Base-by-base conservation (phyloP, 2,113 vertebrate species). In the Brachyistius frenatus region DNA sequence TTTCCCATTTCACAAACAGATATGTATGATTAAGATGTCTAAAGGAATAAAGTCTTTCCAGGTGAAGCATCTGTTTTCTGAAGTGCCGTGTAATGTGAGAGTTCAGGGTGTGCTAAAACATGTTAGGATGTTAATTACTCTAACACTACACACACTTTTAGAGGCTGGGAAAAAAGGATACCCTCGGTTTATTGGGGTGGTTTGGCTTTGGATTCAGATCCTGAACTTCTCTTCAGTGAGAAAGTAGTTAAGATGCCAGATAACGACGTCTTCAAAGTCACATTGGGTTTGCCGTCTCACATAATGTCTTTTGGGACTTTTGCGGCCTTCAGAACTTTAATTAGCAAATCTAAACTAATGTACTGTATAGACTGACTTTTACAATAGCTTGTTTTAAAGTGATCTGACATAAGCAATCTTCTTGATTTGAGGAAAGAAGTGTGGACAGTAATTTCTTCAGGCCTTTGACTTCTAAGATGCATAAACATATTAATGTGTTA, bases 11-110 rank as follows among this genome's bases (percentile, higher is more conserved):
- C 33, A 66, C 47, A 47, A 41, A 77, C 13, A 6, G 8, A 37
- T 37, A 49, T 9, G 3, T 41, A 11, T 72, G 49, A 78, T 66
- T 73, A 36, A 37, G 62, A 76, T 10, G 52, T 70, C 77, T n/a
- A 8, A 83, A 83, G 64, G 73, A 64, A 80, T 86, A 57, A 80
- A 86, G 57, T 57, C 70, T 3, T 72, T 78, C 67, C 80, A 83
- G 82, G 70, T 73, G 66, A 90, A 85, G 88, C 93, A 92, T 92
- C 90, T 94, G 90, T 89, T 93, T 90, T 73, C 62, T 49, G 77
- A 84, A 58, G 75, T 83, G 78, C 62, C 82, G 80, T 87, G 77
- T 80, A 82, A 81, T 88, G 85, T 63, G 73, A 80, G 64, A 66
- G 87, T 92, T 88, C 85, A 89, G 60, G 84, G 79, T 91, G 80